Base-by-base conservation (phyloP, 1,140 invertebrate genomes). In the Patella vulgata region DNA sequence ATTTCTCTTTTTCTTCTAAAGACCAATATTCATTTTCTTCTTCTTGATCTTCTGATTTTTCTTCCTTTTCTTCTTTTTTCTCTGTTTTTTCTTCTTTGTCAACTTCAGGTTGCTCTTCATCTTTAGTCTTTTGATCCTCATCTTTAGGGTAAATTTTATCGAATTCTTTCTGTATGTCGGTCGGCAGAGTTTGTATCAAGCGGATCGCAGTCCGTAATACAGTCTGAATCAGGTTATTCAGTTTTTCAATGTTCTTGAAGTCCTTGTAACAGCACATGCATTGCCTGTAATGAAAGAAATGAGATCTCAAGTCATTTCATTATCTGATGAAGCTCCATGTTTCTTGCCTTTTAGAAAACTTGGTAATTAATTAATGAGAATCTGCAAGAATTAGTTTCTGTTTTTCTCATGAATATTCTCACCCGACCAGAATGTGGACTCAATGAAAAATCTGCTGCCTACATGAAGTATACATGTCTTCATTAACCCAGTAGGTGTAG, bases 251-350 rank as follows among this genome's bases (percentile, higher is more conserved):
- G 79, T 95, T 95, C 82, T 94, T 94, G 55, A 89, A 88, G 85
- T 95, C 93, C 65, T 93, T 89, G 83, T 93, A 95, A 85, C 92
- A 93, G 83, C 93, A 95, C 89, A 94, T 93, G 80, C 94, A 96
- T 86, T 95, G 93, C 75, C 92, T 86, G 56, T 25, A 75, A 76
- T 43, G 43, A 64, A 59, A 51, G 62, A 70, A 63, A 60, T 58
- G 5, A 44, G 33, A 12, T 31, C 14, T 9, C 25, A 42, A 43
- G 21, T 27, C 19, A 39, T 39, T 46, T 14, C 2, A 40, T 23
- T n/a, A 14, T 5, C 42, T 23, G 1, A 11, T 33, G 44, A 11
- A 57, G 52, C 12, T 43, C 8, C 43, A n/a, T n/a, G 21, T 19
- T 25, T 30, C 1, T 23, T 14, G 25, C n/a, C 14, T 9, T 23